Percentiles rank a stretch among this genome's conserved stretches.
These are phyloP conservation scores for Suncus etruscus DNA, from an alignment of 2,113 vertebrate species.

Conservation along the genomic window DNA sequence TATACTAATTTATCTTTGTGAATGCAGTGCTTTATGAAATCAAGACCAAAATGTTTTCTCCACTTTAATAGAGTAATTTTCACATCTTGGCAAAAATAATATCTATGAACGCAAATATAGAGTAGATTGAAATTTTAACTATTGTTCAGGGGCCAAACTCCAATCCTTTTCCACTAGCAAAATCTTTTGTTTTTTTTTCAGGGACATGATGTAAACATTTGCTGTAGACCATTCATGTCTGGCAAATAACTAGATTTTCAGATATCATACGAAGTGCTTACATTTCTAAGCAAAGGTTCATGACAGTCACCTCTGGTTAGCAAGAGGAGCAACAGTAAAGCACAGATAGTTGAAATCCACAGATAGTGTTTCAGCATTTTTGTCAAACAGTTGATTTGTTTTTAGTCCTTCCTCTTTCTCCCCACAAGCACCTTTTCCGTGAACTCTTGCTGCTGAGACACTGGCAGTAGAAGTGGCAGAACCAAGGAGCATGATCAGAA, in stretches of 20 bases:
- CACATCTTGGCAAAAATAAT: conserved; percentile 23
- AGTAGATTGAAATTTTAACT: conserved; percentile 60
- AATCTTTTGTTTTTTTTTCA: conserved; percentile 27
- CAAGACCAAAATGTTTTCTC: conserved; percentile 51
- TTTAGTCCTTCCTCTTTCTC: conserved; percentile 33
- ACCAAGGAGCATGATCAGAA: neutral
- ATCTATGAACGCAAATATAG: conserved; percentile 24
- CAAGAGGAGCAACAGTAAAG: conserved; percentile 63
- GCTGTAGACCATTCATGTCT: conserved; percentile 44
- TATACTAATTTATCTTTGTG: conserved; percentile 66
- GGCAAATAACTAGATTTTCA: conserved; percentile 60
- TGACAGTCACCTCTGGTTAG: conserved; percentile 60
- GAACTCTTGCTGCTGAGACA: neutral
- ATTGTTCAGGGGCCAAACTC: conserved; percentile 48
- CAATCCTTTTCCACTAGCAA: conserved; percentile 56
- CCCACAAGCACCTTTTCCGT: neutral
- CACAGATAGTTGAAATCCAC: conserved; percentile 67
- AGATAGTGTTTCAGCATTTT: conserved; percentile 64
- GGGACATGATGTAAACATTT: conserved; percentile 61
- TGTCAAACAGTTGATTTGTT: neutral
- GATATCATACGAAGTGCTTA: conserved; percentile 42
- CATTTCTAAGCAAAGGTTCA: conserved; percentile 65
- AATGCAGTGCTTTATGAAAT: conserved; percentile 63
- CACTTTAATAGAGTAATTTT: conserved; percentile 64
- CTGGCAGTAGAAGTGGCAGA: neutral